Conservation (phyloP, 2,113 vertebrate species). For the Proterorhinus semilunaris region DNA sequence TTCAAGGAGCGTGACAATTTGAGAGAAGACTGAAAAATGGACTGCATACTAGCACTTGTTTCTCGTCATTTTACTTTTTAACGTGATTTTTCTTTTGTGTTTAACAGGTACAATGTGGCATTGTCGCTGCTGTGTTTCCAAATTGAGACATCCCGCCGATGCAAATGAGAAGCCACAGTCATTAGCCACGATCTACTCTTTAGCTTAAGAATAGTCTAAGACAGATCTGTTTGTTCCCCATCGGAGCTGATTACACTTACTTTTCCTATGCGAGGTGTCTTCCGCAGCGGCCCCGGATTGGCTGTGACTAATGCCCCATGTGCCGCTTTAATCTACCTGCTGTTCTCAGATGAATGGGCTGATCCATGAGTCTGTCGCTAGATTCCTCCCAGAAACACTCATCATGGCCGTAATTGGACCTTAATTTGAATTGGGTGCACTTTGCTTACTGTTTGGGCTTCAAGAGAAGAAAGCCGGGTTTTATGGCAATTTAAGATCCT, state of each 20-base stretch:
- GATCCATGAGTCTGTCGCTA: slow-evolving; percentile 14
- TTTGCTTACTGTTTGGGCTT: slow-evolving; percentile 32
- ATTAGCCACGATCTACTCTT: background rate
- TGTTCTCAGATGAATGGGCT: slow-evolving; percentile 3
- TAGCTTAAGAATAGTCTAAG: background rate
- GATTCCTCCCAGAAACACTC: background rate
- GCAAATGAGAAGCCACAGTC: background rate
- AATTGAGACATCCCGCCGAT: background rate
- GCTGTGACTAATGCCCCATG: slow-evolving; percentile 1
- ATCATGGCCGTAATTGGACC: slow-evolving; percentile 9
- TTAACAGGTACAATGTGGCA: background rate
- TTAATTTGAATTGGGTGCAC: slow-evolving; percentile 15
- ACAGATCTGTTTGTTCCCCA: background rate
- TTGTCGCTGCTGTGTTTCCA: background rate
- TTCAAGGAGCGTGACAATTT: too few species aligned
- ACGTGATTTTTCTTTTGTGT: background rate
- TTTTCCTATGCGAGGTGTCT: background rate
- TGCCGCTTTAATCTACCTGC: background rate
- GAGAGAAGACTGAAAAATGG: too few species aligned
- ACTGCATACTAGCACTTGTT: too few species aligned
- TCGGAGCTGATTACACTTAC: slow-evolving; percentile 1
- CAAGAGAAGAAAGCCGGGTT: background rate
- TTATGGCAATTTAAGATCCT: background rate
- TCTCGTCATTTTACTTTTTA: too few species aligned
- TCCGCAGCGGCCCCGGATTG: background rate